phyloP scores from a whole-genome alignment of 2,113 vertebrate species.

The Eublepharis macularius region DNA sequence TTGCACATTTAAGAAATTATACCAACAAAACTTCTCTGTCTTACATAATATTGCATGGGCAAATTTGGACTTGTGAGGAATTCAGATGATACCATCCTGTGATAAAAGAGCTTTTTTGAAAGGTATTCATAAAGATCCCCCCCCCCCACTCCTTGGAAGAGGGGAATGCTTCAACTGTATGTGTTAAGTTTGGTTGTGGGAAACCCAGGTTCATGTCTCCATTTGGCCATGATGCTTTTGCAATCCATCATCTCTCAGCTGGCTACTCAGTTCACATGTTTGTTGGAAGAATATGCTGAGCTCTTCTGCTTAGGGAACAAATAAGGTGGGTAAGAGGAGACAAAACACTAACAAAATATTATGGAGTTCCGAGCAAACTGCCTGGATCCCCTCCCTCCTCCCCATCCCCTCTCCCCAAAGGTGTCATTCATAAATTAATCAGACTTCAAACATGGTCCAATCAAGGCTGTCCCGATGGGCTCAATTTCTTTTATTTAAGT shows the following conservation, averaged over 20 bases:
- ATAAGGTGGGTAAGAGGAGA: background rate
- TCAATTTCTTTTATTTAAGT: too few relatives aligned
- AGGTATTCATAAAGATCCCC: background rate
- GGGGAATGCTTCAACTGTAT: background rate
- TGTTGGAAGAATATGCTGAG: background rate
- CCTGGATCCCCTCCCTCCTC: too few relatives aligned
- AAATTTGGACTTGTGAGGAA: background rate
- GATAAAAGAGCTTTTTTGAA: background rate
- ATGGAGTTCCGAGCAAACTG: too few relatives aligned
- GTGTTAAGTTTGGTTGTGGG: background rate
- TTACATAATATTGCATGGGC: background rate
- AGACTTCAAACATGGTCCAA: too few relatives aligned
- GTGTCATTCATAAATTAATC: too few relatives aligned
- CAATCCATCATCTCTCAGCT: background rate
- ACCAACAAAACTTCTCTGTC: background rate
- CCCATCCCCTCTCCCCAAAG: too few relatives aligned
- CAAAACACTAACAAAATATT: background rate
- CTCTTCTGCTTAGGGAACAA: background rate
- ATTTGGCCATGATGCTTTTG: background rate
- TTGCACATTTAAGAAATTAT: background rate
- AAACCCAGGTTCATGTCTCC: background rate
- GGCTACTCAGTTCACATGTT: background rate
- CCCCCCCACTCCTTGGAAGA: background rate
- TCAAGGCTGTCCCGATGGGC: too few relatives aligned
- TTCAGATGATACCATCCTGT: background rate